A percentile compares a stretch with the other conserved stretches of the same genome.
phyloP scores from a whole-genome alignment of 2,113 vertebrate genomes.

The Pelobates fuscus region DNA sequence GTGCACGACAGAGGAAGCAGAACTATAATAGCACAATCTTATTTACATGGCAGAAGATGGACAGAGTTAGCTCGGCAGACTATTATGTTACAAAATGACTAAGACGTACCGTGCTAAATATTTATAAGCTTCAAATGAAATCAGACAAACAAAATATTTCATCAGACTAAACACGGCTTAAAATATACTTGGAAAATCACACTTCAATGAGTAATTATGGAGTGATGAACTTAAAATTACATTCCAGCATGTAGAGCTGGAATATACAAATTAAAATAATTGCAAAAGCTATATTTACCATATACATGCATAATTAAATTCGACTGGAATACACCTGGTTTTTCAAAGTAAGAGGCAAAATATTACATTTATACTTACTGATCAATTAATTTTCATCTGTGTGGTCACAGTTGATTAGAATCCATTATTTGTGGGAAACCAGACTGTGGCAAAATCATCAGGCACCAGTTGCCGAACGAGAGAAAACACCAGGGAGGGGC shows the following conservation, averaged over 20 bases:
- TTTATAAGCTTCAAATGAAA: constrained; percentile 52
- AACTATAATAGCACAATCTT: constrained; percentile 49
- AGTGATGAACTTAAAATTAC: constrained; percentile 52
- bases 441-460: too few relatives aligned
- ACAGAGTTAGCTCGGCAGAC: constrained; percentile 55
- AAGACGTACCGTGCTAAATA: constrained; percentile 61
- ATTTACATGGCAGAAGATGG: constrained; percentile 50
- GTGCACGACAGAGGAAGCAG: constrained; percentile 54
- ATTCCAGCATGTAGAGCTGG: constrained; percentile 54
- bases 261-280: constrained; percentile 55
- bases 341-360: background rate
- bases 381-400: too few relatives aligned
- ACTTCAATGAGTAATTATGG: constrained; percentile 51
- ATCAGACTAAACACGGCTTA: constrained; percentile 56
- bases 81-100: constrained; percentile 54
- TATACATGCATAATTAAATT: constrained; percentile 46
- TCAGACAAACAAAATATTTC: constrained; percentile 57
- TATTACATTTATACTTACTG: too few relatives aligned
- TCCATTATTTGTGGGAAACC: too few relatives aligned
- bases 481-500: too few relatives aligned
- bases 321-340: constrained; percentile 48
- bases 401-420: too few relatives aligned
- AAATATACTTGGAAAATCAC: constrained; percentile 55
- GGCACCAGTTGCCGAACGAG: too few relatives aligned
- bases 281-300: constrained; percentile 55